Evolutionary conservation across 2,797 vertebrate species (phyloP).

Genomic region (Dallia pectoralis): DNA sequence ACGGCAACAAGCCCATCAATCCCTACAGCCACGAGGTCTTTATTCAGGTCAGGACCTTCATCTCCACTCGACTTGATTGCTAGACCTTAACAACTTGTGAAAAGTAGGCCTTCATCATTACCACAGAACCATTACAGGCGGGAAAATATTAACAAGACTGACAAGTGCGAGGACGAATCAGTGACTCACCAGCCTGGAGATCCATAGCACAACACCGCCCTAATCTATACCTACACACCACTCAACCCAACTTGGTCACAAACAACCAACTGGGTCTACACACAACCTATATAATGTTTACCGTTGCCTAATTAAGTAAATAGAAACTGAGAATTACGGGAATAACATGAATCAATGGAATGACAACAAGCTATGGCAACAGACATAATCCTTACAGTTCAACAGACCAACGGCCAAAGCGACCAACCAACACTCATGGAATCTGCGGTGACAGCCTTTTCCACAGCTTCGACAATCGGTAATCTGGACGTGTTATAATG

Average conservation of each 20-base stretch:
- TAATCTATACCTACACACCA: not conserved
- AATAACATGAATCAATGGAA: too few species aligned
- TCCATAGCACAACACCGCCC: not conserved
- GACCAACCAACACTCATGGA: too few species aligned
- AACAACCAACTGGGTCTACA: too few species aligned
- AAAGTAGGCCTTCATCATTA: not conserved
- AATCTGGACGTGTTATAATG: not conserved
- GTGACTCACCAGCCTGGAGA: slow-evolving; percentile 2
- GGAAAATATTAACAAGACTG: slow-evolving; percentile 51
- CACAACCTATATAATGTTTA: too few species aligned
- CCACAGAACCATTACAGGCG: slow-evolving; percentile 55
- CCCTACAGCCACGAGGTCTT: not conserved
- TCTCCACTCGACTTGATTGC: not conserved
- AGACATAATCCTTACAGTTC: too few species aligned
- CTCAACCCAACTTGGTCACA: not conserved
- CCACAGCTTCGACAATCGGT: too few species aligned
- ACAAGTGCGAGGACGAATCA: slow-evolving; percentile 29
- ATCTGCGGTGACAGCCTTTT: too few species aligned
- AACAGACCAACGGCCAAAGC: too few species aligned
- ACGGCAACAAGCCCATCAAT: not conserved
- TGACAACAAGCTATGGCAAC: too few species aligned
- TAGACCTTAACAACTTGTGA: not conserved
- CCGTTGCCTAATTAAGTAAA: too few species aligned
- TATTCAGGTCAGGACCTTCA: not conserved
- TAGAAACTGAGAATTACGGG: too few species aligned